Evolutionary conservation across 1,140 invertebrate species (phyloP).

Genomic region (Sminthurinus signatus): DNA sequence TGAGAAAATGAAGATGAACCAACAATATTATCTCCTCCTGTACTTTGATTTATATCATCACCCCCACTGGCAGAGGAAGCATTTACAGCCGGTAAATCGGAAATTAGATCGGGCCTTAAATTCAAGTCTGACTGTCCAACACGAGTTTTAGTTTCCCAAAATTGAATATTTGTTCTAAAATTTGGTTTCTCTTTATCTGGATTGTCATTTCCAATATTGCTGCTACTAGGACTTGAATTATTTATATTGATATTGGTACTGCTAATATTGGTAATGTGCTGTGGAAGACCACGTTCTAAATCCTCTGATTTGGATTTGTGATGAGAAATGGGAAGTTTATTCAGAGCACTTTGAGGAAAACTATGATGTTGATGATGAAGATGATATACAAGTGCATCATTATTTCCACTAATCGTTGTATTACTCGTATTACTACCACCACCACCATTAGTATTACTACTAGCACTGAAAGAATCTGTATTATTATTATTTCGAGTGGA

Average conservation of each 20-base stretch:
- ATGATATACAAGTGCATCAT: too few species aligned
- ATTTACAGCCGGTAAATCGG: slow-evolving; percentile 46
- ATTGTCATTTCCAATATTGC: neutral
- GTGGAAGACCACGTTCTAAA: neutral
- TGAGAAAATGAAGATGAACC: slow-evolving; percentile 43
- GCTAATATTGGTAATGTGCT: too few species aligned
- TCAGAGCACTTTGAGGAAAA: neutral
- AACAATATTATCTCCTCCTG: slow-evolving; percentile 16
- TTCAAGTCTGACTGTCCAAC: slow-evolving; percentile 50
- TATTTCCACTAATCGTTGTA: too few species aligned
- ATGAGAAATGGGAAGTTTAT: neutral
- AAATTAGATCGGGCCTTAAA: slow-evolving; percentile 61
- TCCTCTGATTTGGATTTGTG: slow-evolving; percentile 21
- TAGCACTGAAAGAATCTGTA: too few species aligned
- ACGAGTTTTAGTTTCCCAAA: slow-evolving; percentile 23
- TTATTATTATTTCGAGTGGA: too few species aligned
- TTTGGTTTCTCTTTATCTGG: neutral
- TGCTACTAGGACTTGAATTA: too few species aligned
- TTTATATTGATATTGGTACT: too few species aligned
- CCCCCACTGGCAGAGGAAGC: slow-evolving; percentile 4
- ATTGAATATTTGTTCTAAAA: slow-evolving; percentile 25
- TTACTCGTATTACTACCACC: too few species aligned
- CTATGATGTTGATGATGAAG: too few species aligned
- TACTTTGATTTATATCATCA: slow-evolving; percentile 4
- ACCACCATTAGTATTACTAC: too few species aligned